phyloP scores from a whole-genome alignment of 1,140 invertebrate species.

The Drosophila melanica region DNA sequence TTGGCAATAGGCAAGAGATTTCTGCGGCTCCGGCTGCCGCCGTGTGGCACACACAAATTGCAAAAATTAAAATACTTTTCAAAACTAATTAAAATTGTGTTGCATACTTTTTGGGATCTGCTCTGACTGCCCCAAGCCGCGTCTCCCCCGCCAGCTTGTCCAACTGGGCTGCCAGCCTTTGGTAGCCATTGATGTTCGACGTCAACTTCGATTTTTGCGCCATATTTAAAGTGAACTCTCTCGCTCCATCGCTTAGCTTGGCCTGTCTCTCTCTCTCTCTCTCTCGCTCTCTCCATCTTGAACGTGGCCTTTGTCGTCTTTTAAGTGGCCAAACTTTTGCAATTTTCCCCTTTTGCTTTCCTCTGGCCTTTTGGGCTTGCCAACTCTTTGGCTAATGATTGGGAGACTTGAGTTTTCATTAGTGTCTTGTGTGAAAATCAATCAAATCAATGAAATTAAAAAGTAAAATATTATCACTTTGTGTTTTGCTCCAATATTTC shows the following conservation, averaged over 20 bases:
- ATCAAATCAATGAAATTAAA: too few species aligned
- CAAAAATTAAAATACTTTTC: constrained; percentile 79
- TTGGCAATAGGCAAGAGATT: constrained; percentile 40
- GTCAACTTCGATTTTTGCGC: constrained; percentile 68
- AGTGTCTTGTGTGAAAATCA: neutral
- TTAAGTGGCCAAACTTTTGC: constrained; percentile 52
- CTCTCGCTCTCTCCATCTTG: neutral
- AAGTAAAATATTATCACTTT: too few species aligned
- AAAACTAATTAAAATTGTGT: constrained; percentile 80
- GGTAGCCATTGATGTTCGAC: constrained; percentile 56
- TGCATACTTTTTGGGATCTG: constrained; percentile 56
- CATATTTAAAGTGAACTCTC: constrained; percentile 43
- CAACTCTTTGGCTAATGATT: neutral
- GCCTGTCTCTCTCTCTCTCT: constrained; percentile 1
- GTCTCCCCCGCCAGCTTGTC: constrained; percentile 5
- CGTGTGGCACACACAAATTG: constrained; percentile 71
- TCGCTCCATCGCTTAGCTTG: neutral
- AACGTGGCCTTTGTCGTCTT: constrained; percentile 1
- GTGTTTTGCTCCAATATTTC: too few species aligned
- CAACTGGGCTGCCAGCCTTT: constrained; percentile 14
- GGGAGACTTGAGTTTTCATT: neutral
- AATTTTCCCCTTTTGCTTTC: constrained; percentile 50
- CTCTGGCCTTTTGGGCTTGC: constrained; percentile 15
- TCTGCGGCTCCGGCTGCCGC: constrained; percentile 22
- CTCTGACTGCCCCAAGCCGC: constrained; percentile 10